These are phyloP conservation scores for Rhopilema esculentum DNA, from an alignment of 30 jellyfish, hydroid and myxozoan genomes.

Conservation along the genomic window DNA sequence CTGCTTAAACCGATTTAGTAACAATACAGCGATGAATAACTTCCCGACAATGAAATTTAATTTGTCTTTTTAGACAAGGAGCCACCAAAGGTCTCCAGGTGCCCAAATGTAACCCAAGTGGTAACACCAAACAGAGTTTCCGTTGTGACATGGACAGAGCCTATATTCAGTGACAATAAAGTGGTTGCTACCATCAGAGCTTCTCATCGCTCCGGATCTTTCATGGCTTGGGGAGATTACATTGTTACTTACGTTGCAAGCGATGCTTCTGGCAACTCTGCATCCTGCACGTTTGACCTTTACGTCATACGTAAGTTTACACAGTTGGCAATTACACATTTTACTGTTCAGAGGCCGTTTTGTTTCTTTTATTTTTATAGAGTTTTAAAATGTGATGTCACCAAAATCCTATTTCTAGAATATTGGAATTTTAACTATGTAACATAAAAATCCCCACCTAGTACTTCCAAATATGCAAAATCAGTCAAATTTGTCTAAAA, in stretches of 20 bases:
- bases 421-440: too few relatives aligned
- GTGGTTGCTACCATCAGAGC: slow-evolving; percentile 58
- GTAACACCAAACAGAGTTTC: slow-evolving; percentile 34
- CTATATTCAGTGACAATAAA: slow-evolving; percentile 85
- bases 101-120: slow-evolving; percentile 72
- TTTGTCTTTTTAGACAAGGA: slow-evolving; percentile 67
- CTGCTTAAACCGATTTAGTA: too few relatives aligned
- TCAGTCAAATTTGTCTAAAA: too few relatives aligned
- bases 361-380: too few relatives aligned
- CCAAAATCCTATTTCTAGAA: too few relatives aligned
- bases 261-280: slow-evolving; percentile 90
- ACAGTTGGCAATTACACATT: too few relatives aligned
- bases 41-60: too few relatives aligned
- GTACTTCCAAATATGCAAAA: too few relatives aligned
- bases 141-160: slow-evolving; percentile 82
- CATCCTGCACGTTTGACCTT: slow-evolving; percentile 82
- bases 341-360: too few relatives aligned
- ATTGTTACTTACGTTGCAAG: slow-evolving; percentile 81
- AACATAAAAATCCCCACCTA: too few relatives aligned
- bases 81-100: slow-evolving; percentile 81
- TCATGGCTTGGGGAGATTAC: slow-evolving; percentile 91
- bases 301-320: slow-evolving; percentile 84
- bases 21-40: too few relatives aligned
- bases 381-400: too few relatives aligned
- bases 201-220: slow-evolving; percentile 83